Evolutionary conservation across 2,113 vertebrate genomes (phyloP).

Genomic region (Platichthys flesus): DNA sequence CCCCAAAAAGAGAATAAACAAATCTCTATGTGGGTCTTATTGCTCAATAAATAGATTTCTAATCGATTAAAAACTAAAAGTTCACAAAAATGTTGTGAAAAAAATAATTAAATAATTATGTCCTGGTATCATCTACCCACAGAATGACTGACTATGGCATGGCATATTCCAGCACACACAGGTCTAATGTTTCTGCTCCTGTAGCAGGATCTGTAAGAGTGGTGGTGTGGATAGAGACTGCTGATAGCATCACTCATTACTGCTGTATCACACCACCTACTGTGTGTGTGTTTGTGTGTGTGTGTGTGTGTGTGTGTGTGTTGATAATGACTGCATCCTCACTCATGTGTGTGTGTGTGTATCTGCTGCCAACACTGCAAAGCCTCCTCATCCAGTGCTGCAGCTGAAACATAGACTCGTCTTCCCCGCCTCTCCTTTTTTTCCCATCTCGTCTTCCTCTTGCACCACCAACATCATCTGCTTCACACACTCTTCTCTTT

Average conservation of each 20-base stretch:
- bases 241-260: constrained; percentile 58
- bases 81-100: too few species aligned
- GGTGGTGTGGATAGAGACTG: constrained; percentile 36
- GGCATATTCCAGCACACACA: neutral
- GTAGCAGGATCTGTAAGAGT: neutral
- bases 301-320: too few species aligned
- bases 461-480: neutral
- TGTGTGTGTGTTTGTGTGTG: constrained; percentile 19
- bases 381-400: constrained; percentile 30
- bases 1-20: neutral
- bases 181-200: neutral
- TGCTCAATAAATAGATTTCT: neutral
- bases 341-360: neutral
- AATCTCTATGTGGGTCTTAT: neutral
- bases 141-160: neutral
- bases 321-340: too few species aligned
- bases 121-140: neutral
- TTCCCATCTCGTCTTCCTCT: neutral
- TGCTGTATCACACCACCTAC: constrained; percentile 46
- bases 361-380: constrained; percentile 44
- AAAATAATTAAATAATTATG: too few species aligned
- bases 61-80: too few species aligned
- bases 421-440: neutral
- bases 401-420: constrained; percentile 1
- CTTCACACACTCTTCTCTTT: neutral